Base-by-base conservation (phyloP, 2,888 invertebrate genomes). In the Dorcus parallelipipedus region DNA sequence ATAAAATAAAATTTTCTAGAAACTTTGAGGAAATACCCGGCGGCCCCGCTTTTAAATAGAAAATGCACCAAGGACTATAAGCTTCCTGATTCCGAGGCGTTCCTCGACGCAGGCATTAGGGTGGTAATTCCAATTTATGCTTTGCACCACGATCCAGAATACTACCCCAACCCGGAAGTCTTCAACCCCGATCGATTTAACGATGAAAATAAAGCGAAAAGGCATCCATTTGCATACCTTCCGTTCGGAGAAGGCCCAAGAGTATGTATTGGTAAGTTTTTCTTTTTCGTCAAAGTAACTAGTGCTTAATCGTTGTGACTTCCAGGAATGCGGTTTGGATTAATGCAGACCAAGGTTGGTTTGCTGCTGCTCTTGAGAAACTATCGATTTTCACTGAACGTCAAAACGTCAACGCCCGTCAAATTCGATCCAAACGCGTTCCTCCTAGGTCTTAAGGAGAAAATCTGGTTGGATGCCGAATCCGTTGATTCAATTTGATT, bases 151-250 rank as follows among this genome's bases (percentile, higher is more conserved):
- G 76, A 78, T 58, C 66, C 71, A 3, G 67, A 74, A 9, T 70
- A 69, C 63, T 79, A 68, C 60, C 73, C 75, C 0, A 71, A 79
- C 48, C 78, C 79, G 0, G 65, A 73, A 26, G 70, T 69, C 56
- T 80, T 77, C 60, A 72, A 79, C 61, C 79, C 78, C 0, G 77
- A 78, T 26, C 64, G 78, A 49, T 78, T 78, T 64, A 69, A 59
- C 0, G 68, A 72, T 0, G 74, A 75, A 53, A 71, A 71, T 40
- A 72, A 72, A 52, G 59, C 62, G 2, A 61, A 61, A 9, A 63
- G 68, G 10, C 68, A 64, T 49, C 68, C 70, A 0, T 73, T 67
- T 53, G 65, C 65, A 4, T 73, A 67, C 63, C 47, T 73, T 40
- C 72, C 74, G 0, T 75, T 75, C 59, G 74, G 74, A 7, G 73